These are phyloP conservation scores for Crossaster papposus DNA, from an alignment of 53 echinoderm and acorn worm species.

Conservation along the genomic window DNA sequence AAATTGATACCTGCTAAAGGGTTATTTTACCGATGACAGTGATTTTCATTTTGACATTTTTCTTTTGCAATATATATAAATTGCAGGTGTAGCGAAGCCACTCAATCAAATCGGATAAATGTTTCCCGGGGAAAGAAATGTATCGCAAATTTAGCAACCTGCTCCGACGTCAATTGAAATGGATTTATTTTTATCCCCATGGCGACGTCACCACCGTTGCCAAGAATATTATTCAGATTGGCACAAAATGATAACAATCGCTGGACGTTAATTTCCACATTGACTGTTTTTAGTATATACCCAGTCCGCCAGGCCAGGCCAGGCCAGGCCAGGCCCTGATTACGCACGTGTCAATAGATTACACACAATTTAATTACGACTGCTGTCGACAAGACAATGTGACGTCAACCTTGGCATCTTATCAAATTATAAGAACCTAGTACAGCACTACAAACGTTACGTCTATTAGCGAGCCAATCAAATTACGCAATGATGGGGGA, in stretches of 20 bases:
- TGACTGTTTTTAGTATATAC: neutral
- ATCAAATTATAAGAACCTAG: neutral
- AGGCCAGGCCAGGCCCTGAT: neutral
- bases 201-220: too few relatives aligned
- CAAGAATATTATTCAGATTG: neutral
- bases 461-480: slow-evolving; percentile 1
- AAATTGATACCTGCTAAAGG: too few relatives aligned
- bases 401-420: slow-evolving; percentile 7
- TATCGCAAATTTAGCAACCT: neutral
- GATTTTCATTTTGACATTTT: too few relatives aligned
- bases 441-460: neutral
- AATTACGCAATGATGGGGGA: slow-evolving; percentile 7
- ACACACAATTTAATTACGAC: neutral
- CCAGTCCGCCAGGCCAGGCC: neutral
- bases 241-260: neutral
- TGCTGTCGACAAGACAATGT: slow-evolving; percentile 7
- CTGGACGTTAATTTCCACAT: too few relatives aligned
- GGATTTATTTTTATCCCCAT: neutral
- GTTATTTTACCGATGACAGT: too few relatives aligned
- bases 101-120: neutral
- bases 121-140: neutral
- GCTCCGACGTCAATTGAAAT: neutral
- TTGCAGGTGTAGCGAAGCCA: neutral
- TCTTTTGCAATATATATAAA: neutral
- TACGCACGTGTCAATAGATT: neutral